Evolutionary conservation across 2,113 vertebrate genomes (phyloP).

Genomic region (Forbesichthys agassizii): DNA sequence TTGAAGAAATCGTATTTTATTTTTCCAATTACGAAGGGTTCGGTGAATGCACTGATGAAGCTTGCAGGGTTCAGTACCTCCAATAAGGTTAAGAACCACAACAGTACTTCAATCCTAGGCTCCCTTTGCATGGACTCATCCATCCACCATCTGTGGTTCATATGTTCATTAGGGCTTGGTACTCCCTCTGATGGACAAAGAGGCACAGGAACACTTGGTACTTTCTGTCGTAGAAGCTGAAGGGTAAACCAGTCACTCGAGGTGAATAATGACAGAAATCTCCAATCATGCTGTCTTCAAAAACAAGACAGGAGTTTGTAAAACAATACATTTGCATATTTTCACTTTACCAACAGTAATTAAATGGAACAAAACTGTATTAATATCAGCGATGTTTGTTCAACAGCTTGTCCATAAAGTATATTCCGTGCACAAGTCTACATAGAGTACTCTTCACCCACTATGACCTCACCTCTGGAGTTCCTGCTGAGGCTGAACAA

Average conservation of each 20-base stretch:
- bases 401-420: too few relatives aligned
- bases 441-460: background rate
- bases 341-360: background rate
- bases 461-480: constrained; percentile 79
- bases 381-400: background rate
- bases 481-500: constrained; percentile 79
- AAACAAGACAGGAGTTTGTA: too few relatives aligned
- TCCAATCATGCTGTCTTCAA: background rate
- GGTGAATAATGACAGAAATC: background rate
- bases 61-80: too few relatives aligned
- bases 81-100: too few relatives aligned
- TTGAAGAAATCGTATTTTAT: too few relatives aligned
- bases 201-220: constrained; percentile 88
- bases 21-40: too few relatives aligned
- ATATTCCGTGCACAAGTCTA: background rate
- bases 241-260: constrained; percentile 13
- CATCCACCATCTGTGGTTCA: constrained; percentile 66
- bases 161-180: constrained; percentile 83
- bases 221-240: constrained; percentile 92
- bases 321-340: background rate
- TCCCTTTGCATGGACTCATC: background rate
- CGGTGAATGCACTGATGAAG: too few relatives aligned
- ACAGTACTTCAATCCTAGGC: background rate
- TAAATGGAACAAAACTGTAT: background rate
- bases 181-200: constrained; percentile 88